phyloP scores from a whole-genome alignment of 2,888 invertebrate species.

The Dermolepida albohirtum region DNA sequence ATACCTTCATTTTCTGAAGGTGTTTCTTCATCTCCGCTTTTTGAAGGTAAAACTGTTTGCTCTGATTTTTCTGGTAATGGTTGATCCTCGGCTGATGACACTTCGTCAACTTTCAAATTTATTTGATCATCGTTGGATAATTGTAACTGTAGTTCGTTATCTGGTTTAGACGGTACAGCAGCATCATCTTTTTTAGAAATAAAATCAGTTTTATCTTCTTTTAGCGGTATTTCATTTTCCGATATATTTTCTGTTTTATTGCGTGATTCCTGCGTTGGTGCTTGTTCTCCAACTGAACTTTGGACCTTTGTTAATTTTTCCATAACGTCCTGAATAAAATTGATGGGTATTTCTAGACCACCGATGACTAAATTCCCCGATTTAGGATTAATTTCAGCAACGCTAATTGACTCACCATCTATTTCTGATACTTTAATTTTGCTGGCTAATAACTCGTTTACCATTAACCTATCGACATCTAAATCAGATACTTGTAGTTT shows the following conservation, averaged over 20 bases:
- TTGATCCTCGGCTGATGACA: neutral
- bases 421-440: slow-evolving; percentile 86
- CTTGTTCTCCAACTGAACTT: slow-evolving; percentile 2
- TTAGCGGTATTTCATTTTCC: neutral
- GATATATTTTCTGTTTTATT: neutral
- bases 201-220: neutral
- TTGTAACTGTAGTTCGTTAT: neutral
- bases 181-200: neutral
- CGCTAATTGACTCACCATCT: slow-evolving; percentile 79
- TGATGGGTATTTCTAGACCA: slow-evolving; percentile 76
- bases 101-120: neutral
- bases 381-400: slow-evolving; percentile 78
- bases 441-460: slow-evolving; percentile 82
- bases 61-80: neutral
- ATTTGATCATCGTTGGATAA: neutral
- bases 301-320: slow-evolving; percentile 46
- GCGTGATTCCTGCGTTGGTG: neutral
- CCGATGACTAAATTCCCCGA: slow-evolving; percentile 76
- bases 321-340: slow-evolving; percentile 76
- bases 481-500: slow-evolving; percentile 79
- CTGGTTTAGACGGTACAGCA: neutral
- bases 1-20: neutral
- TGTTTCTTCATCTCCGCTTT: neutral
- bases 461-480: slow-evolving; percentile 82
- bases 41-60: neutral